Evolutionary conservation across 2,888 invertebrate genomes (phyloP).

Genomic region (Dolomedes plantarius): DNA sequence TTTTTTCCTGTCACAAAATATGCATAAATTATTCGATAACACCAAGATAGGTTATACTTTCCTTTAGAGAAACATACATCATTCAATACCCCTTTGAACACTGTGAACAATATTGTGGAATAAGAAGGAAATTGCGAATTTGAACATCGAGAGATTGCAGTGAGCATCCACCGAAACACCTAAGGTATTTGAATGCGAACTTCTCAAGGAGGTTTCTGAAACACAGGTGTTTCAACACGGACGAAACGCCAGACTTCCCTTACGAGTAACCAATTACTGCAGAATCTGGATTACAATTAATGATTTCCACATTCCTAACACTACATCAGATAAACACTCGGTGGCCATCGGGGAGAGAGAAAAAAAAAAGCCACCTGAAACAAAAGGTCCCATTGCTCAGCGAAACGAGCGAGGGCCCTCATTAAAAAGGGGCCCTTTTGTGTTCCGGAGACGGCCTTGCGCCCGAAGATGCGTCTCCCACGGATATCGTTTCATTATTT

Average conservation of each 20-base stretch:
- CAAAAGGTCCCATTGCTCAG: slow-evolving; percentile 6
- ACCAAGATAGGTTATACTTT: too few relatives aligned
- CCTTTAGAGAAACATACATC: too few relatives aligned
- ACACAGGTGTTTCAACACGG: not conserved
- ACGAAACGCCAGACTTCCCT: not conserved
- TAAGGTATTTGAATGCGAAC: too few relatives aligned
- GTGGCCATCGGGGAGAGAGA: not conserved
- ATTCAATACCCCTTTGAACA: too few relatives aligned
- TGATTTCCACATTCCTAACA: slow-evolving; percentile 16
- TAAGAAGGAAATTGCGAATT: too few relatives aligned
- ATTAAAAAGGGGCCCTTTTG: slow-evolving; percentile 25
- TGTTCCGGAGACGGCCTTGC: slow-evolving; percentile 21
- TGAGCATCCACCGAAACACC: too few relatives aligned
- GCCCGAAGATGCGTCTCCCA: slow-evolving; percentile 24
- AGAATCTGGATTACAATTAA: slow-evolving; percentile 14
- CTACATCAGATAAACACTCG: slow-evolving; percentile 8
- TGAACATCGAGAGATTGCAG: too few relatives aligned
- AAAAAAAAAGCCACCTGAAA: not conserved
- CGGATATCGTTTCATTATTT: slow-evolving; percentile 39
- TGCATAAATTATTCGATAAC: too few relatives aligned
- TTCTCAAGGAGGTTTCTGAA: too few relatives aligned
- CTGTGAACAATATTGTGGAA: too few relatives aligned
- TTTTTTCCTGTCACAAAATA: too few relatives aligned
- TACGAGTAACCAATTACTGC: not conserved
- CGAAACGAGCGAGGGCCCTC: slow-evolving; percentile 22